phyloP scores from a whole-genome alignment of 2,888 invertebrate species.

The Gastrophysa polygoni region DNA sequence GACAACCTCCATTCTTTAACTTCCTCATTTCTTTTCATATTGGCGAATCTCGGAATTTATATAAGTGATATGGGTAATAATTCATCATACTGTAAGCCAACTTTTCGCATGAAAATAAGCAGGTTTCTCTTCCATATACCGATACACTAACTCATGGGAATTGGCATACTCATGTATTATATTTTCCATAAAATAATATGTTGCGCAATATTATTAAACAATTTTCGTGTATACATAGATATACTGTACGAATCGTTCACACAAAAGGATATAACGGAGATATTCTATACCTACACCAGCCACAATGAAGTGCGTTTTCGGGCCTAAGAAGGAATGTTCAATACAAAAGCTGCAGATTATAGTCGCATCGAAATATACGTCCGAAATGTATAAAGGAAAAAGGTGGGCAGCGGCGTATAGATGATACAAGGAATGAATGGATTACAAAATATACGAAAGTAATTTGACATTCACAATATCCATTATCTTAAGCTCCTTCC shows the following conservation, averaged over 20 bases:
- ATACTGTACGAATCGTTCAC: not conserved
- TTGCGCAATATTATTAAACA: too few relatives aligned
- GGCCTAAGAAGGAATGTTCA: not conserved
- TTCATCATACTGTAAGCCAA: not conserved
- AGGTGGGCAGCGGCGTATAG: not conserved
- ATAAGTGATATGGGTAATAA: too few relatives aligned
- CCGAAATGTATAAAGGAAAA: not conserved
- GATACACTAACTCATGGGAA: too few relatives aligned
- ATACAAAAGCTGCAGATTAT: not conserved
- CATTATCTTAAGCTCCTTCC: too few relatives aligned
- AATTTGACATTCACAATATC: too few relatives aligned
- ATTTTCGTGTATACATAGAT: not conserved
- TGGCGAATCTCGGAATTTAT: too few relatives aligned
- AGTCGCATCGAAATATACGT: not conserved
- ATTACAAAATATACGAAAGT: too few relatives aligned
- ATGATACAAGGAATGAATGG: too few relatives aligned
- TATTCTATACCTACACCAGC: not conserved
- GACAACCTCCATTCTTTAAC: too few relatives aligned
- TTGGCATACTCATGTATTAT: too few relatives aligned
- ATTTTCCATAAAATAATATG: too few relatives aligned
- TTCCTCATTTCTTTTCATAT: too few relatives aligned
- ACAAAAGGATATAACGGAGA: constrained; percentile 1
- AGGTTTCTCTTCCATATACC: not conserved
- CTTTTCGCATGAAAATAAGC: not conserved
- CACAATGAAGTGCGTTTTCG: not conserved